phyloP scores from a whole-genome alignment of 1,140 invertebrate genomes.

The Steinernema khuongi region DNA sequence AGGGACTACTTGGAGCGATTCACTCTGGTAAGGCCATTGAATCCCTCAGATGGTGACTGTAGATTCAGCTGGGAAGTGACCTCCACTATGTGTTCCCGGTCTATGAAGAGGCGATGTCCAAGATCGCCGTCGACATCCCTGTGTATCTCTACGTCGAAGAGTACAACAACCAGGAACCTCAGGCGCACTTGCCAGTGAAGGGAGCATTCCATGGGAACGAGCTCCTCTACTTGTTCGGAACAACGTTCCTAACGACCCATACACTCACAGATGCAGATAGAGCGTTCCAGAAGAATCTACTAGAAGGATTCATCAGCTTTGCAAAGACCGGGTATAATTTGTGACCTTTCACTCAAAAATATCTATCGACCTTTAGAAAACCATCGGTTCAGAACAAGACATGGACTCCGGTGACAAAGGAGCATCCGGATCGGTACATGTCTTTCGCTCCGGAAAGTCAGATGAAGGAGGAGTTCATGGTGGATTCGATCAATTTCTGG shows the following conservation, averaged over 20 bases:
- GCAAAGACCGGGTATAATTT: constrained; percentile 1
- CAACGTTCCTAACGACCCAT: background rate
- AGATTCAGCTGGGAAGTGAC: background rate
- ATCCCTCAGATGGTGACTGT: background rate
- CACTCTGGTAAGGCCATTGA: background rate
- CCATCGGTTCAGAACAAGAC: background rate
- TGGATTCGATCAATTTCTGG: background rate
- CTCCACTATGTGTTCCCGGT: background rate
- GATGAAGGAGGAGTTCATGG: background rate
- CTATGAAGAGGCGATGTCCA: background rate
- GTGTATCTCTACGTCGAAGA: background rate
- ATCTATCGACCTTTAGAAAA: background rate
- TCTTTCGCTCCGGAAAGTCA: background rate
- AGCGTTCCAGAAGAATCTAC: background rate
- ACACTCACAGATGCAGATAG: background rate
- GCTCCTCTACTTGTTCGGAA: background rate
- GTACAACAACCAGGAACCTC: background rate
- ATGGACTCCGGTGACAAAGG: background rate
- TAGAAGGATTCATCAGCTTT: background rate
- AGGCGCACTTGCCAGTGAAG: background rate
- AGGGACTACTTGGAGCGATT: background rate
- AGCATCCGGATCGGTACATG: background rate
- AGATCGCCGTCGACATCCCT: background rate
- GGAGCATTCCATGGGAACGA: background rate
- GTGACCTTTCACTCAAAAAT: background rate